Percentiles rank a stretch among this genome's conserved stretches.
Evolutionary conservation across 2,113 vertebrate species (phyloP).

Genomic region (Paedocypris sp.): DNA sequence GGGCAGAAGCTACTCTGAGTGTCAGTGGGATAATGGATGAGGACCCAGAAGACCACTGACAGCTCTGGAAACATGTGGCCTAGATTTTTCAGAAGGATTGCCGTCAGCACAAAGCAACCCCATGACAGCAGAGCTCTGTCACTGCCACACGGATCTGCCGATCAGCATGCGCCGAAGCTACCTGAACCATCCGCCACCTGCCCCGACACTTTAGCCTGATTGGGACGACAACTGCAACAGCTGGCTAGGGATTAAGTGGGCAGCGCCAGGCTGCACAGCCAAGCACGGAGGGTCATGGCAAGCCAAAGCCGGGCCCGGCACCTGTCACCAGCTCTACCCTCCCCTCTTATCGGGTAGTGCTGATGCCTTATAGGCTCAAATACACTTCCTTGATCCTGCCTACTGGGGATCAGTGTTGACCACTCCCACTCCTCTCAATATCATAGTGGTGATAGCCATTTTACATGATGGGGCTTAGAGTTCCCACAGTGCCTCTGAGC

Average conservation of each 20-base stretch:
- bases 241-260: constrained; percentile 64
- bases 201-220: constrained; percentile 50
- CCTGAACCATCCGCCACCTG: constrained; percentile 60
- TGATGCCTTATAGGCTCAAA: constrained; percentile 17
- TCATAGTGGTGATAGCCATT: constrained; percentile 10
- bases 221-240: constrained; percentile 65
- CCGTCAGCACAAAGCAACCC: constrained; percentile 6
- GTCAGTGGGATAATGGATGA: constrained; percentile 35
- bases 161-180: constrained; percentile 48
- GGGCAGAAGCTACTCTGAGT: constrained; percentile 1
- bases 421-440: constrained; percentile 10
- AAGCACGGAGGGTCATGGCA: constrained; percentile 53
- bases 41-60: constrained; percentile 46
- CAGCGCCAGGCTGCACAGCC: constrained; percentile 53
- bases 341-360: constrained; percentile 45
- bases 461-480: constrained; percentile 24
- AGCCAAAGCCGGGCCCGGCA: constrained; percentile 47
- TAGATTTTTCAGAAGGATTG: constrained; percentile 47
- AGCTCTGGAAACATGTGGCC: constrained; percentile 62
- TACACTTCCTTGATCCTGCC: constrained; percentile 13
- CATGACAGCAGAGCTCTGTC: constrained; percentile 23
- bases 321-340: constrained; percentile 53
- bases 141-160: constrained; percentile 30
- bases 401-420: background rate
- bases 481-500: constrained; percentile 20